Base-by-base conservation (phyloP, 2,797 vertebrate species). In the Crenuchus spilurus region DNA sequence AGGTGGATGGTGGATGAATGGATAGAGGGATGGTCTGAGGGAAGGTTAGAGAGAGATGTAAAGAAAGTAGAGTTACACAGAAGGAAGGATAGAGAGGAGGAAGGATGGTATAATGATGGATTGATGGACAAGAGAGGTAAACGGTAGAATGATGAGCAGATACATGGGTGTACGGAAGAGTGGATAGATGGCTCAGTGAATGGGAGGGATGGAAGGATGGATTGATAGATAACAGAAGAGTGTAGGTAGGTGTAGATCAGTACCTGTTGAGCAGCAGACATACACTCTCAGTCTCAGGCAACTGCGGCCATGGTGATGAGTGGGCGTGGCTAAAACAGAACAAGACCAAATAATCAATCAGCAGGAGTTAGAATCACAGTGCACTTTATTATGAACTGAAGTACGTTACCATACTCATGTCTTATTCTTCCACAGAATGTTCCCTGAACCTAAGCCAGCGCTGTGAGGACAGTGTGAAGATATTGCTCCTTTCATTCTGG, bases 251-350 rank as follows among this genome's bases (percentile, higher is more conserved):
- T 61, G 28, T 35, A 63, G 64, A 37, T 61, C 92, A 91, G 91
- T 84, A 98, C 97, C 94, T 84, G 95, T 95, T 82, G 95, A 91
- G 31, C 96, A 98, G 92, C 97, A 98, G 84, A 98, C 96, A 2
- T 96, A 97, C 76, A 98, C 96, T 75, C 96, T 95, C 94, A 98
- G 95, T 90, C 94, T 94, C 81, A 98, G 93, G 85, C 96, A 98
- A 87, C 94, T 95, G 71, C 94, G 94, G 79, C 92, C 94, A 62
- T 96, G 95, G 88, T 95, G 96, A 88, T 97, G 95, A 14, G 93
- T 94, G 24, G 96, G 96, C 1, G 95, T 95, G 79, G 96, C 96
- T 97, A 69, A 79, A 60, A 84, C 0, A 72, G 74, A 80, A 73
- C 0, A 22, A 10, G 16, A 60, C 35, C 48, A 70, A 63, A 77